Base-by-base conservation (phyloP, 2,797 vertebrate species). In the Lagorchestes hirsutus region DNA sequence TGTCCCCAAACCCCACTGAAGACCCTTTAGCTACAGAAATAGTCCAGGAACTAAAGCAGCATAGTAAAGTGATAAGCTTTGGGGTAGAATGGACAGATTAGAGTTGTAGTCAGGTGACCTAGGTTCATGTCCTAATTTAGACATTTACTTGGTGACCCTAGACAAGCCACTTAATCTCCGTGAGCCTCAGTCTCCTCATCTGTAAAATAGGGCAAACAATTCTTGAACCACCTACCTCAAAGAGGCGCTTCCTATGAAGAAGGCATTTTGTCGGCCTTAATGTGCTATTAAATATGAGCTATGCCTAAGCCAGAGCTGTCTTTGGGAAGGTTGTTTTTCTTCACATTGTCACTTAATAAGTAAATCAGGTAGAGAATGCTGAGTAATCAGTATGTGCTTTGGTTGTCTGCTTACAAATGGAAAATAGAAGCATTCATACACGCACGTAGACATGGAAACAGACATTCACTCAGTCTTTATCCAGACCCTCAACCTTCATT, bases 401-500 rank as follows among this genome's bases (percentile, higher is more conserved):
- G 56, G 96, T 62, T 1, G 90, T 92, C 96, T 87, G 94, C 59
- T 97, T 67, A 90, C 29, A 94, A 91, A 95, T 90, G 0, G 18
- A 92, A n/a, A 22, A 54, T 22, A 91, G 34, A 82, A 67, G 10
- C 57, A 34, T 57, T 0, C 54, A 28, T 27, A 74, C 10, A 90
- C 24, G 90, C 1, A 0, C n/a, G 3, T 54, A 50, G 0, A 0
- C 90, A 91, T 54, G 31, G 28, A 40, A 29, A 34, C 90, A 91
- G 50, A 91, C 90, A 54, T 55, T 3, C 55, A 11, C 24, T 46
- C 55, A 9, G 0, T 34, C 34, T 0, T 55, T 13, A 52, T 14
- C 34, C 54, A 40, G 91, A 50, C 50, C 55, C 57, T 92, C 34
- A 94, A 0, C 97, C 97, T 97, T 97, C 96, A 94, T 97, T 97